These are phyloP conservation scores for Ophion obscuratus DNA, from an alignment of 2,888 invertebrate species.

Conservation along the genomic window DNA sequence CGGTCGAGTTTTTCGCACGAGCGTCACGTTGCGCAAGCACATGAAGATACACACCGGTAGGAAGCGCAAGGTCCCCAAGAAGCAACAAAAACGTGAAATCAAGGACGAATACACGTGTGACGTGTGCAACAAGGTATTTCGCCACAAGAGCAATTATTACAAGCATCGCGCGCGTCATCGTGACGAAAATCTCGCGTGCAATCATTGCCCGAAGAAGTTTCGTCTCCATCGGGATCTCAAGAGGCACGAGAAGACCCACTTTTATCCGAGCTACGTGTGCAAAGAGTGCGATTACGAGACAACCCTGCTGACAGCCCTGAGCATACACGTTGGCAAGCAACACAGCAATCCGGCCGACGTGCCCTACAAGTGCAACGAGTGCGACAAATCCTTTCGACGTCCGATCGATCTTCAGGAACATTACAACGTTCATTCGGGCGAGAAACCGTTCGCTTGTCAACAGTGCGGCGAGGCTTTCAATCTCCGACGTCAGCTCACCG, in stretches of 20 bases:
- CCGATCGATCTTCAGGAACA: conserved; percentile 82
- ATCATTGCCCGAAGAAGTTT: conserved; percentile 81
- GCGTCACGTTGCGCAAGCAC: conserved; percentile 77
- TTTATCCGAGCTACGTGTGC: conserved; percentile 81
- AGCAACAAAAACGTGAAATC: conserved; percentile 45
- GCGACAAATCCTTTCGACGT: conserved; percentile 80
- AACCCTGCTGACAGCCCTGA: conserved; percentile 79
- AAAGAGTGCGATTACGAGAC: conserved; percentile 83
- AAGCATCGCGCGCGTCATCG: conserved; percentile 80
- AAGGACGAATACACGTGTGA: conserved; percentile 75
- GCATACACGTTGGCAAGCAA: conserved; percentile 78
- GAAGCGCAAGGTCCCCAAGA: conserved; percentile 67
- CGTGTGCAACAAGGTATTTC: conserved; percentile 80
- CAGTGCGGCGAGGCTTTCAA: conserved; percentile 78
- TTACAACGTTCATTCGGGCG: conserved; percentile 82
- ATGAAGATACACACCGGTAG: conserved; percentile 77
- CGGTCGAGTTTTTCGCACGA: conserved; percentile 77
- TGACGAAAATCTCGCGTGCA: conserved; percentile 80
- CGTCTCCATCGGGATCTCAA: conserved; percentile 80
- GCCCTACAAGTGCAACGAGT: conserved; percentile 81
- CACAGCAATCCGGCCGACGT: conserved; percentile 80
- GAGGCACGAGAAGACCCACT: conserved; percentile 82
- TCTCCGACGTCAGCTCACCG: conserved; percentile 79
- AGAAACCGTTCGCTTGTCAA: conserved; percentile 81
- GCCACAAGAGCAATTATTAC: conserved; percentile 80